phyloP scores from a whole-genome alignment of 1,140 invertebrate genomes.

The Arion vulgaris region DNA sequence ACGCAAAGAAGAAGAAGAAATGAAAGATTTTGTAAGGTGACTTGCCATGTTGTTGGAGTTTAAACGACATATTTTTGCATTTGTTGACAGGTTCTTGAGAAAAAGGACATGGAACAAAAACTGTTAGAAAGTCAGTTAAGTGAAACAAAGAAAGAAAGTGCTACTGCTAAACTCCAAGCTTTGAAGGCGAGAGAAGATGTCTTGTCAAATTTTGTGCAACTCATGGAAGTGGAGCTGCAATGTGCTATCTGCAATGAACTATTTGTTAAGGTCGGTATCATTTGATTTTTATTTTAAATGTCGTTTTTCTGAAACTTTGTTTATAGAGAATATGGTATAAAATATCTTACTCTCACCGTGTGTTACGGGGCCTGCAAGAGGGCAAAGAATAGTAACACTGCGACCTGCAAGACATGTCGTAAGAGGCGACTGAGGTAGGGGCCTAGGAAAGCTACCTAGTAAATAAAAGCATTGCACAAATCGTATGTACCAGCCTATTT shows the following conservation, averaged over 20 bases:
- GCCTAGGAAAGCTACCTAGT: too few species aligned
- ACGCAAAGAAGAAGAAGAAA: too few species aligned
- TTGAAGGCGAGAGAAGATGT: constrained; percentile 72
- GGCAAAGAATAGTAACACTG: too few species aligned
- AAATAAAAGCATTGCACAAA: too few species aligned
- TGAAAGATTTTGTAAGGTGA: too few species aligned
- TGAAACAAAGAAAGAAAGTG: constrained; percentile 62
- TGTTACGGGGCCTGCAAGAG: too few species aligned
- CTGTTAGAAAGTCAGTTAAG: constrained; percentile 65
- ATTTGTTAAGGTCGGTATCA: constrained; percentile 75
- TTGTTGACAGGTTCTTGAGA: constrained; percentile 54
- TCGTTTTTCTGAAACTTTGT: background rate
- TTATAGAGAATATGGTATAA: background rate
- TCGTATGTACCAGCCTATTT: too few species aligned
- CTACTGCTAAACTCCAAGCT: constrained; percentile 58
- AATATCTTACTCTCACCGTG: too few species aligned
- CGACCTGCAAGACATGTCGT: too few species aligned
- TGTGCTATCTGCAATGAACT: constrained; percentile 86
- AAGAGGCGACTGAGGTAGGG: too few species aligned
- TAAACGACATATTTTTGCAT: too few species aligned
- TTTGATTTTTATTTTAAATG: background rate
- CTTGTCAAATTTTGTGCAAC: constrained; percentile 75
- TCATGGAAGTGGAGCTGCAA: constrained; percentile 83
- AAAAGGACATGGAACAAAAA: constrained; percentile 67
- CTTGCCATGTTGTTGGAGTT: too few species aligned